Evolutionary conservation across 2,797 vertebrate genomes (phyloP).

Genomic region (Lepilemur ruficaudatus): DNA sequence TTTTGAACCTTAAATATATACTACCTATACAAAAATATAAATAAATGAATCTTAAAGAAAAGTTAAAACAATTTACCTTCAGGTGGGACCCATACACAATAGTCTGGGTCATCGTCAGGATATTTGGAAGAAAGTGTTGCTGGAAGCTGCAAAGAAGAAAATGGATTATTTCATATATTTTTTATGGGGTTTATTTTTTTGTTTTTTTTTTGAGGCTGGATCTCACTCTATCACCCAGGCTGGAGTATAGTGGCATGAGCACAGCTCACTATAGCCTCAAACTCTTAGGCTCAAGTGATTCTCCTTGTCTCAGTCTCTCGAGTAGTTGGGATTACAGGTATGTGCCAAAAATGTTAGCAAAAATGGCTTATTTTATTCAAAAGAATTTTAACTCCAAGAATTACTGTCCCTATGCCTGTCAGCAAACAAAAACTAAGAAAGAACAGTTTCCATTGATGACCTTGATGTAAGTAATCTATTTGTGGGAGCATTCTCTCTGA

Average conservation of each 20-base stretch:
- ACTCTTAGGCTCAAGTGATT: background rate
- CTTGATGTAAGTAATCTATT: background rate
- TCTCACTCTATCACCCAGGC: background rate
- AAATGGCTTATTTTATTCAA: background rate
- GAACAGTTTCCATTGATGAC: background rate
- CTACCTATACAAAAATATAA: slow-evolving; percentile 24
- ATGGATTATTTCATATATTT: background rate
- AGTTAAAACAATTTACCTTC: slow-evolving; percentile 86
- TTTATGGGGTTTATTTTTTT: background rate
- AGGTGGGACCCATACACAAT: slow-evolving; percentile 96
- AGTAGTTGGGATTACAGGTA: background rate
- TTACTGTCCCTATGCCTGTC: background rate
- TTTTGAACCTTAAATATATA: slow-evolving; percentile 16
- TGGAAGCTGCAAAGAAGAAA: slow-evolving; percentile 84
- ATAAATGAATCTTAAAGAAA: background rate
- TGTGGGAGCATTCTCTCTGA: background rate
- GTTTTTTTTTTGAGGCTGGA: background rate
- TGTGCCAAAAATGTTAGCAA: background rate
- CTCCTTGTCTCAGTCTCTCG: background rate
- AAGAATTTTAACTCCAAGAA: slow-evolving; percentile 7
- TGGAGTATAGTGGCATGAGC: background rate
- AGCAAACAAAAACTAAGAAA: slow-evolving; percentile 38
- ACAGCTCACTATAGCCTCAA: background rate
- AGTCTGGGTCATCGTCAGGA: slow-evolving; percentile 96
- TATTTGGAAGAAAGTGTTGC: slow-evolving; percentile 87